A percentile compares a stretch with the other conserved stretches of the same genome.
Conservation (phyloP, 2,113 vertebrate genomes). For the Anser cygnoides region DNA sequence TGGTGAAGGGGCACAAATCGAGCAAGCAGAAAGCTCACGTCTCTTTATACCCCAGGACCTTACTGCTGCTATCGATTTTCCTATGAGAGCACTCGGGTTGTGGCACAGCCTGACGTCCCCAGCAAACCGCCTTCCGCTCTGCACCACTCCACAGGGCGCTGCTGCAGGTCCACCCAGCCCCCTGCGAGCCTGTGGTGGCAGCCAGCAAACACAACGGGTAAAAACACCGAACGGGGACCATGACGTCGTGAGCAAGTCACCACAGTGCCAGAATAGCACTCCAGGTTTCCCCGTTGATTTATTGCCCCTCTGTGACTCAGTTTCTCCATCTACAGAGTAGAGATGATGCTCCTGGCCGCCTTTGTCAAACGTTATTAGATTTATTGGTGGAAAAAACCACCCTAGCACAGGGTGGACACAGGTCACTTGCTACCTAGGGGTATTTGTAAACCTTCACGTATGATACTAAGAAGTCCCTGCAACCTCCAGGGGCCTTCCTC, state of each 20-base stretch:
- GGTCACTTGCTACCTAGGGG: not conserved
- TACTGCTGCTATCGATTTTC: not conserved
- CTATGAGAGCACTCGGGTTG: not conserved
- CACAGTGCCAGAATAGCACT: rapidly evolving
- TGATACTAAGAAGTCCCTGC: not conserved
- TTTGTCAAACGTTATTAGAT: not conserved
- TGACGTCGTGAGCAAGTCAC: rapidly evolving
- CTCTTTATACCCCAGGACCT: not conserved
- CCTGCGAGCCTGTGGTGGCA: rapidly evolving
- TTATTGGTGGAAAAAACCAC: not conserved
- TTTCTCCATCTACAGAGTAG: not conserved
- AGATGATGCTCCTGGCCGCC: not conserved
- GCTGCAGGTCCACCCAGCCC: not conserved
- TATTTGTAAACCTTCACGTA: not conserved
- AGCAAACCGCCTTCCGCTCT: not conserved
- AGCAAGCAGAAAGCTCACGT: not conserved
- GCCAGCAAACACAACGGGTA: not conserved
- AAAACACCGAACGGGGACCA: not conserved
- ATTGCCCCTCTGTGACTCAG: not conserved
- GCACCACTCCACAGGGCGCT: no score
- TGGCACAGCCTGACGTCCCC: not conserved
- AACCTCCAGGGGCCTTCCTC: not conserved
- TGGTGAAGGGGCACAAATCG: rapidly evolving
- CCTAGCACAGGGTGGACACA: not conserved
- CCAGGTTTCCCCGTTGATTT: not conserved